These are phyloP conservation scores for Caenorhabditis panamensis DNA, from an alignment of 2,888 invertebrate genomes.

Conservation along the genomic window DNA sequence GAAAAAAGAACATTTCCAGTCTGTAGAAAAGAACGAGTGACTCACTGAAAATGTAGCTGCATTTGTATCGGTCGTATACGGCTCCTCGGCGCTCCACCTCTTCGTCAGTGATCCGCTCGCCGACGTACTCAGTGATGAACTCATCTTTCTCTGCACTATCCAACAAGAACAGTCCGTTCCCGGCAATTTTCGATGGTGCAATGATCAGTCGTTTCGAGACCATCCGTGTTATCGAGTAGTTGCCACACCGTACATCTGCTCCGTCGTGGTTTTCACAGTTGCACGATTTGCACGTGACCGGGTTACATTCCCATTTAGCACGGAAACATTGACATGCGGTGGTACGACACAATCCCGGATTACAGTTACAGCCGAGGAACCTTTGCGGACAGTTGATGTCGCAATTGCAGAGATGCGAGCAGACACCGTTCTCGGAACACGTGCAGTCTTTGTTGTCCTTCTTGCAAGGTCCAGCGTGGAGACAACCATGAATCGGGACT, in stretches of 20 bases:
- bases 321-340: conserved; percentile 99
- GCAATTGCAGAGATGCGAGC: conserved; percentile 98
- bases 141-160: conserved; percentile 96
- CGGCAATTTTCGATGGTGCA: conserved; percentile 98
- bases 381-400: conserved; percentile 94
- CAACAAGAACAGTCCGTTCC: conserved; percentile 96
- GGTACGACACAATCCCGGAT: conserved; percentile 94
- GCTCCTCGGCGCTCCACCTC: conserved; percentile 98
- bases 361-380: conserved; percentile 97
- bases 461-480: conserved; percentile 94
- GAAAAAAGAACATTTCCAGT: no score
- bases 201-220: conserved; percentile 92
- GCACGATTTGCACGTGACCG: conserved; percentile 95
- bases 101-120: conserved; percentile 95
- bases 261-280: conserved; percentile 89
- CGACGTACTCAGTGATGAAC: conserved; percentile 99
- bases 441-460: conserved; percentile 93
- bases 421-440: conserved; percentile 94
- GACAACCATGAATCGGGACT: conserved; percentile 86
- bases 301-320: conserved; percentile 97
- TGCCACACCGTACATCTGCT: conserved; percentile 83
- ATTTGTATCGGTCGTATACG: conserved; percentile 99
- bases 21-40: no score
- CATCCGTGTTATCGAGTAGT: conserved; percentile 91
- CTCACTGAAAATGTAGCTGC: conserved; percentile 92